These are phyloP conservation scores for Bembecia ichneumoniformis DNA, from an alignment of 2,888 invertebrate genomes.

Conservation along the genomic window DNA sequence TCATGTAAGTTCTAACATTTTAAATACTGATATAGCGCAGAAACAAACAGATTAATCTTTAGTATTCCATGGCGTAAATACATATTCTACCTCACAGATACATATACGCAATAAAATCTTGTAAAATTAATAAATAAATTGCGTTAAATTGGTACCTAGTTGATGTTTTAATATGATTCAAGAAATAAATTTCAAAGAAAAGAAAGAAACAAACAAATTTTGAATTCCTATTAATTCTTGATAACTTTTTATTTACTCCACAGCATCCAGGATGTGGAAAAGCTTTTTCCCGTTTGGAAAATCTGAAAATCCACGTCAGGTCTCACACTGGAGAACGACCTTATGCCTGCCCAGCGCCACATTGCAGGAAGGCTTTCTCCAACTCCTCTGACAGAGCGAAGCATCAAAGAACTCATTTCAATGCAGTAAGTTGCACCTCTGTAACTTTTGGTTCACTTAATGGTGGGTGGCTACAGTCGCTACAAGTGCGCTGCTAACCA, in stretches of 20 bases:
- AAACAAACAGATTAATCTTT: too few species aligned
- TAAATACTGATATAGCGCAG: too few species aligned
- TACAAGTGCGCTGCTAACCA: too few species aligned
- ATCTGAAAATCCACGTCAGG: conserved; percentile 96
- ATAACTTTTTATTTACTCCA: conserved; percentile 1
- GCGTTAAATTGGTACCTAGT: too few species aligned
- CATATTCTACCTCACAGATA: too few species aligned
- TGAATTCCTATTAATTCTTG: too few species aligned
- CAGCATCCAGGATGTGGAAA: conserved; percentile 96
- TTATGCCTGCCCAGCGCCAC: conserved; percentile 92
- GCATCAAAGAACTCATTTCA: conserved; percentile 98
- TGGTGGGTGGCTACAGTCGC: not conserved
- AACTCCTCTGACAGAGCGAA: conserved; percentile 99
- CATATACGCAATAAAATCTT: too few species aligned
- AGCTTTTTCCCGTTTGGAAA: conserved; percentile 96
- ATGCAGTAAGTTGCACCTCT: conserved; percentile 82
- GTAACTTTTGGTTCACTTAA: not conserved
- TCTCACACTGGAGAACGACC: conserved; percentile 98
- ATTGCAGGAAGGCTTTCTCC: conserved; percentile 96
- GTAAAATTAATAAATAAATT: too few species aligned
- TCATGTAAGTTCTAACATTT: conserved; percentile 79
- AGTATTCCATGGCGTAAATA: too few species aligned
- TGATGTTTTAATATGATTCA: not conserved
- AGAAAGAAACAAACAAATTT: too few species aligned
- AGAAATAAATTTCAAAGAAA: too few species aligned